Conservation (phyloP, 1,140 invertebrate species). For the Lepidotrigona ventralis region DNA sequence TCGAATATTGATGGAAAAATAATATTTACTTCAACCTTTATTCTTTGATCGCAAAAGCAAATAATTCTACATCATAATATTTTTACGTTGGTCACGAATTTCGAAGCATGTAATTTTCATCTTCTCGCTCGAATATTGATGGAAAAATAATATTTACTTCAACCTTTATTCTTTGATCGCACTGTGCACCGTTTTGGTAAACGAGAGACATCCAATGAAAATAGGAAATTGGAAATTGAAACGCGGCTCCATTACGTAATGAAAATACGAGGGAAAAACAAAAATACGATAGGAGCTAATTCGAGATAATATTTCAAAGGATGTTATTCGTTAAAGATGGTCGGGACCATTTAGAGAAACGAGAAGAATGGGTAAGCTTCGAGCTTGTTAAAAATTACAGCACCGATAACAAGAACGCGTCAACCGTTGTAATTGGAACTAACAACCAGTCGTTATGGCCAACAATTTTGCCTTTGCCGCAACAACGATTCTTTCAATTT, state of each 20-base stretch:
- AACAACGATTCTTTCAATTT: background rate
- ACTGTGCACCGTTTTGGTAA: too few species aligned
- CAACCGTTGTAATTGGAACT: background rate
- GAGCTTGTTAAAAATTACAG: slow-evolving; percentile 13
- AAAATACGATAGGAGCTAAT: background rate
- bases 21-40: background rate
- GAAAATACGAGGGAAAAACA: background rate
- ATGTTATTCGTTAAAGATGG: background rate
- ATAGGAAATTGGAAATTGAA: background rate
- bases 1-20: background rate
- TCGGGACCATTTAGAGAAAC: background rate
- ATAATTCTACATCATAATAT: too few species aligned
- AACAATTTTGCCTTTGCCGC: background rate
- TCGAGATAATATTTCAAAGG: background rate
- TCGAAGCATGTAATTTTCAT: too few species aligned
- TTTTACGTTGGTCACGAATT: too few species aligned
- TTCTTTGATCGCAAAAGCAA: background rate
- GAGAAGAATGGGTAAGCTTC: background rate
- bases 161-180: background rate
- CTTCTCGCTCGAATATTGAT: background rate
- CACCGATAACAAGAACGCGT: background rate
- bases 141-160: background rate
- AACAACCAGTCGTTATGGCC: background rate
- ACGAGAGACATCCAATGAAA: background rate
- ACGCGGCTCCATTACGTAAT: background rate